phyloP scores from a whole-genome alignment of 2,888 invertebrate species.

The Chrysolina americana region DNA sequence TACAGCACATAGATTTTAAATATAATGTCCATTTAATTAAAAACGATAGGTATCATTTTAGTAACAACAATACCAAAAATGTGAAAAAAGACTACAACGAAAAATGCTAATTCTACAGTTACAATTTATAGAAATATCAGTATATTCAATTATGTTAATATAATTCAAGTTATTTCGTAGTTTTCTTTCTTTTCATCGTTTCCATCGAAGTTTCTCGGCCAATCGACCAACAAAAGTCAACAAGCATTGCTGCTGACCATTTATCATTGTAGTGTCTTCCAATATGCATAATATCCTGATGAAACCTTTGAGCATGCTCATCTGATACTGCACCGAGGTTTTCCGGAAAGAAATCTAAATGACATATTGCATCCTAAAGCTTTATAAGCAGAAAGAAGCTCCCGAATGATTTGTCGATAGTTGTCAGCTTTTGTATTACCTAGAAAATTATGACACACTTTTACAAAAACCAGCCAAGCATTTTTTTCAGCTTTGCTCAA shows the following conservation, averaged over 20 bases:
- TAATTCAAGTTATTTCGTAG: constrained; percentile 21
- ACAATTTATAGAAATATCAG: no score
- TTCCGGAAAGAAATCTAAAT: constrained; percentile 36
- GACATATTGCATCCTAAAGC: constrained; percentile 36
- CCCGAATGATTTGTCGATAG: no score
- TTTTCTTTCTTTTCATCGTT: constrained; percentile 28
- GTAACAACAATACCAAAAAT: not conserved
- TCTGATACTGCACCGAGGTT: no score
- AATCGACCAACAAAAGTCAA: constrained; percentile 30
- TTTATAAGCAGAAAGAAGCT: no score
- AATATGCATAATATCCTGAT: no score
- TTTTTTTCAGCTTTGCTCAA: no score
- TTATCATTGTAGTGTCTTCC: constrained; percentile 30
- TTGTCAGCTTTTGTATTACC: no score
- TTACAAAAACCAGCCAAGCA: no score
- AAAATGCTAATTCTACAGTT: no score
- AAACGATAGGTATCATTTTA: not conserved
- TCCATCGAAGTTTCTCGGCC: constrained; percentile 20
- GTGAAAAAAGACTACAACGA: not conserved
- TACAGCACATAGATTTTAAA: not conserved
- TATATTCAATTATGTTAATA: not conserved
- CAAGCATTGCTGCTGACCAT: constrained; percentile 27
- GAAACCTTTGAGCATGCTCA: no score
- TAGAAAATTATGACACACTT: no score
- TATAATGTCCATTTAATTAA: not conserved